Evolutionary conservation across 2,113 vertebrate genomes (phyloP).

Genomic region (Chloroceryle aenea): DNA sequence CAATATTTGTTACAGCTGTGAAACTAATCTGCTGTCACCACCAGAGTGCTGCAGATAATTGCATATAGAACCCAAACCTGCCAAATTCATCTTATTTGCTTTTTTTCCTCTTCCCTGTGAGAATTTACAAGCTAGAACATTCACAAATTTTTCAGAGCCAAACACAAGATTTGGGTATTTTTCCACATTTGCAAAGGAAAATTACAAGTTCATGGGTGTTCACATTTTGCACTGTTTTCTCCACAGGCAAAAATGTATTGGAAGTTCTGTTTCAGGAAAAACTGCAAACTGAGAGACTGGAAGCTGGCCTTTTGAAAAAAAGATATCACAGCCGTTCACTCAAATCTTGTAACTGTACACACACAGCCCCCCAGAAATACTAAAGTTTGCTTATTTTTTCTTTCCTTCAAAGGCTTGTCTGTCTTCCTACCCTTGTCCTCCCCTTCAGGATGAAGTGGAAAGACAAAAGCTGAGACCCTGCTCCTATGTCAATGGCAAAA

Average conservation of each 20-base stretch:
- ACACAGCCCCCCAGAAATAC: fast-evolving
- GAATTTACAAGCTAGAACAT: background rate
- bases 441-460: background rate
- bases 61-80: background rate
- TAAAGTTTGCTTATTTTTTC: background rate
- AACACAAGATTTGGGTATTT: background rate
- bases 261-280: background rate
- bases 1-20: background rate
- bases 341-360: background rate
- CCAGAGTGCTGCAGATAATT: background rate
- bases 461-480: background rate
- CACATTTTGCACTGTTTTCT: background rate
- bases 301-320: background rate
- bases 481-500: background rate
- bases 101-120: background rate
- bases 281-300: background rate
- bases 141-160: background rate
- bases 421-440: background rate
- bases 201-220: background rate
- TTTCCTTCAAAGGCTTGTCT: background rate
- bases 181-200: background rate
- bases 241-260: background rate
- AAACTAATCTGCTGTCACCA: background rate
- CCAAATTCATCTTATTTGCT: background rate
- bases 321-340: background rate